A percentile compares a stretch with the other conserved stretches of the same genome.
phyloP scores from a whole-genome alignment of 2,888 invertebrate genomes.

The Ernsta delagoae region DNA sequence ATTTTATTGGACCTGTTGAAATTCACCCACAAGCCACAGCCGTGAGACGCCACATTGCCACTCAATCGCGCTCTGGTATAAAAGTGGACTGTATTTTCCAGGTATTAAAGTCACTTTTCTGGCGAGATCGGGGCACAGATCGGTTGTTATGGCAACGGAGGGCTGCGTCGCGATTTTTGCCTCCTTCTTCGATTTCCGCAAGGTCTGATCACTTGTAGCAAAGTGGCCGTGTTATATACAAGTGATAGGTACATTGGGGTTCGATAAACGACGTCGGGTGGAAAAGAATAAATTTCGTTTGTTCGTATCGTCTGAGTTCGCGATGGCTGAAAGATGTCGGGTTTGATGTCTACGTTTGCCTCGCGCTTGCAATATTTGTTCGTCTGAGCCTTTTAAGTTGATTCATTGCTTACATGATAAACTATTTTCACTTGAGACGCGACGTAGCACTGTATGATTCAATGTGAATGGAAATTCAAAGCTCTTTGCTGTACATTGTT shows the following conservation, averaged over 20 bases:
- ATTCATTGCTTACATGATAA: constrained; percentile 18
- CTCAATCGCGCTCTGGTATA: constrained; percentile 24
- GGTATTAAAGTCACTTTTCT: constrained; percentile 49
- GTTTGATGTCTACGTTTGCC: constrained; percentile 29
- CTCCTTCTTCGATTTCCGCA: constrained; percentile 70
- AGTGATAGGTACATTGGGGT: constrained; percentile 38
- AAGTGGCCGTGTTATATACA: constrained; percentile 49
- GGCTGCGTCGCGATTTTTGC: constrained; percentile 71
- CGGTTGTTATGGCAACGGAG: constrained; percentile 66
- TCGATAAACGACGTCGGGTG: constrained; percentile 45
- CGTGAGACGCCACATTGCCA: constrained; percentile 50
- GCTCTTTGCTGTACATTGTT: no score
- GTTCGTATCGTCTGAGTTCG: constrained; percentile 31
- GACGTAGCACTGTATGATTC: neutral
- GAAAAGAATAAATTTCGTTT: constrained; percentile 46
- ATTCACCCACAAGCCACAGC: constrained; percentile 72
- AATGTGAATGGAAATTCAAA: neutral
- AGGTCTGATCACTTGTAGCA: constrained; percentile 61
- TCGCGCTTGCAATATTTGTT: neutral
- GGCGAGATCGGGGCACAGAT: constrained; percentile 37
- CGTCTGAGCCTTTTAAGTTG: constrained; percentile 19
- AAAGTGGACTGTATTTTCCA: constrained; percentile 47
- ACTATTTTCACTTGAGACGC: constrained; percentile 3
- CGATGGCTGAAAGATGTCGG: constrained; percentile 38
- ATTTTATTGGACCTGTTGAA: no score